Percentiles rank a stretch among this genome's conserved stretches.
These are phyloP conservation scores for Ephydatia muelleri DNA, from an alignment of 37 sponge, comb jelly and placozoan genomes.

Conservation along the genomic window DNA sequence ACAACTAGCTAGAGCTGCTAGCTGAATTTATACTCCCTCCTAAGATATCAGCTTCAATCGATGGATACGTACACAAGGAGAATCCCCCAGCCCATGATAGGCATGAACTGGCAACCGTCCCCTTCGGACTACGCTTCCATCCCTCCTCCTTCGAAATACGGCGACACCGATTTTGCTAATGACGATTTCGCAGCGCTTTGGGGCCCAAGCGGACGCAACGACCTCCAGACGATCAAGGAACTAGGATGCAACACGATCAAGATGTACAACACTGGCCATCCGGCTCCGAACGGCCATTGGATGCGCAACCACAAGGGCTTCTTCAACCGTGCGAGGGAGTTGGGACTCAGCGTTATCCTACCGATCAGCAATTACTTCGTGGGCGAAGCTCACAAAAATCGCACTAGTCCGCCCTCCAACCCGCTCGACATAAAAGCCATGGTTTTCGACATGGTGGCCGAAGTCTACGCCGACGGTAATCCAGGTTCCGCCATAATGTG, in stretches of 20 bases:
- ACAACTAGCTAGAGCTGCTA: too few species aligned
- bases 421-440: neutral
- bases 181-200: neutral
- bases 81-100: neutral
- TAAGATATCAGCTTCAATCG: too few species aligned
- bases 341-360: neutral
- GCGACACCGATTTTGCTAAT: neutral
- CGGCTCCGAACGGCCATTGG: neutral
- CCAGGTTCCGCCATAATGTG: neutral
- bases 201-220: neutral
- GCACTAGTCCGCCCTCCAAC: neutral
- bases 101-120: neutral
- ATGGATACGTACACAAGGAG: neutral
- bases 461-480: neutral
- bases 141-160: neutral
- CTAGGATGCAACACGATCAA: neutral
- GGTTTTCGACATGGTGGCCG: neutral
- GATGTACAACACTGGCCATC: neutral
- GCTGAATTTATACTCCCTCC: too few species aligned
- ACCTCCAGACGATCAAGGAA: neutral
- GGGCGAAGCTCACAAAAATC: neutral
- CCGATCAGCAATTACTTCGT: neutral
- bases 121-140: neutral
- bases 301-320: neutral
- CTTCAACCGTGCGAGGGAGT: neutral